Conservation (phyloP, 2,797 vertebrate genomes). For the Babyrousa celebensis region DNA sequence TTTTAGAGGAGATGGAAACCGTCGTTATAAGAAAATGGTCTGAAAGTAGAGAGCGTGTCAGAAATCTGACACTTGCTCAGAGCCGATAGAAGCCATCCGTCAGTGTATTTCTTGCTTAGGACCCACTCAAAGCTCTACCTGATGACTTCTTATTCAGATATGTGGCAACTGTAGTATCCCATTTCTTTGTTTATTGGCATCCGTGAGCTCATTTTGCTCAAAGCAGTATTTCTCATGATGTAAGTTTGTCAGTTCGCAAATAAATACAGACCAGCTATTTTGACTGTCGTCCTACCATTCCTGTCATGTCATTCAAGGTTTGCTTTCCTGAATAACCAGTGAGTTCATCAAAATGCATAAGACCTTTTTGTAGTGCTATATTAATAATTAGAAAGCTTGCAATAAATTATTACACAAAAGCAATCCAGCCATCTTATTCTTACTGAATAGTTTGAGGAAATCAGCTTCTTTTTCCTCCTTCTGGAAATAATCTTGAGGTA, state of each 20-base stretch:
- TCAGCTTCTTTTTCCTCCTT: slow-evolving; percentile 61
- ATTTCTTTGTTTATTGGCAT: slow-evolving; percentile 85
- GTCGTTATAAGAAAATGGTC: slow-evolving; percentile 70
- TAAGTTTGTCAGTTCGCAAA: slow-evolving; percentile 88
- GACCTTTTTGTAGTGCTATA: slow-evolving; percentile 13
- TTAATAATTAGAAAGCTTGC: slow-evolving; percentile 81
- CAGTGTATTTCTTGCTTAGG: not conserved
- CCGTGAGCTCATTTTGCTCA: slow-evolving; percentile 80
- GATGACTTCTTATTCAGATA: slow-evolving; percentile 59
- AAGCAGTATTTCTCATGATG: slow-evolving; percentile 85
- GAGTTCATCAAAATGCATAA: slow-evolving; percentile 83
- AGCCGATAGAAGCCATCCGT: slow-evolving; percentile 53
- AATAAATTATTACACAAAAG: slow-evolving; percentile 66
- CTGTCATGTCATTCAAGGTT: slow-evolving; percentile 74
- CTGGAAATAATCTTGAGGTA: slow-evolving; percentile 59
- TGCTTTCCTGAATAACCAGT: slow-evolving; percentile 84
- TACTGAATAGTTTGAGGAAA: slow-evolving; percentile 79
- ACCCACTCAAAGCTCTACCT: slow-evolving; percentile 17
- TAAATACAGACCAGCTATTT: slow-evolving; percentile 86
- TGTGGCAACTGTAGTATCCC: slow-evolving; percentile 69
- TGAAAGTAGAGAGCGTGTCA: slow-evolving; percentile 65
- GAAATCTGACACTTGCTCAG: slow-evolving; percentile 64
- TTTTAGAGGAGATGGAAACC: slow-evolving; percentile 52
- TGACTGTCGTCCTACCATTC: slow-evolving; percentile 84
- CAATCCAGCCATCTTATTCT: slow-evolving; percentile 75